A percentile compares a stretch with the other conserved stretches of the same genome.
Conservation (phyloP, 2,113 vertebrate genomes). For the Pteropus alecto region DNA sequence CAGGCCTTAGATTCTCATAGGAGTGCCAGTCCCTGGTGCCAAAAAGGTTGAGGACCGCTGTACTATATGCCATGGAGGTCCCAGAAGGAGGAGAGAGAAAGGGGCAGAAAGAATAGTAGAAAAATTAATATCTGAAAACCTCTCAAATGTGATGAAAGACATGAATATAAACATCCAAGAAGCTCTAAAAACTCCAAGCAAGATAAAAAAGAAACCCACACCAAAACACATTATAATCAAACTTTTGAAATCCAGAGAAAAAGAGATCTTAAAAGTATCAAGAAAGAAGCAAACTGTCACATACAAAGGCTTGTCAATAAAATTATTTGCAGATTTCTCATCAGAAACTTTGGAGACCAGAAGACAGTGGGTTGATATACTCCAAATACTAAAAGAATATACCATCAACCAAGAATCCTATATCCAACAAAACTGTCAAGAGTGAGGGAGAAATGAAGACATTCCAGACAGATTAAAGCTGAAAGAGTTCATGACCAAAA, state of each 20-base stretch:
- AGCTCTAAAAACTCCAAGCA: neutral
- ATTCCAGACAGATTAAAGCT: neutral
- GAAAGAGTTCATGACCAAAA: neutral
- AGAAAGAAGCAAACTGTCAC: neutral
- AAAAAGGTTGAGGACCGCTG: no score
- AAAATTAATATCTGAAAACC: neutral
- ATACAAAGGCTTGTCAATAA: neutral
- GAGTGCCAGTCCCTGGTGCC: no score
- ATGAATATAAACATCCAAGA: neutral
- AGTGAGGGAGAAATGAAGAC: neutral
- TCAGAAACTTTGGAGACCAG: neutral
- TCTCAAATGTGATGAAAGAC: neutral
- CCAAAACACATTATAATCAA: neutral
- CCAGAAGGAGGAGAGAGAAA: neutral
- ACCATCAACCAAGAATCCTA: neutral
- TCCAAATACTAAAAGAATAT: neutral
- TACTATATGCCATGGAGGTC: neutral
- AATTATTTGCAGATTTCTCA: neutral
- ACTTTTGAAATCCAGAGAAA: neutral
- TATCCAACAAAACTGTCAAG: neutral
- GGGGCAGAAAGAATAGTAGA: neutral
- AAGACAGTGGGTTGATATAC: neutral
- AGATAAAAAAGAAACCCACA: neutral
- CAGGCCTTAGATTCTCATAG: no score
- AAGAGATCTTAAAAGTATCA: neutral